These are phyloP conservation scores for Oostethus manadensis DNA, from an alignment of 2,113 vertebrate genomes.

Conservation along the genomic window DNA sequence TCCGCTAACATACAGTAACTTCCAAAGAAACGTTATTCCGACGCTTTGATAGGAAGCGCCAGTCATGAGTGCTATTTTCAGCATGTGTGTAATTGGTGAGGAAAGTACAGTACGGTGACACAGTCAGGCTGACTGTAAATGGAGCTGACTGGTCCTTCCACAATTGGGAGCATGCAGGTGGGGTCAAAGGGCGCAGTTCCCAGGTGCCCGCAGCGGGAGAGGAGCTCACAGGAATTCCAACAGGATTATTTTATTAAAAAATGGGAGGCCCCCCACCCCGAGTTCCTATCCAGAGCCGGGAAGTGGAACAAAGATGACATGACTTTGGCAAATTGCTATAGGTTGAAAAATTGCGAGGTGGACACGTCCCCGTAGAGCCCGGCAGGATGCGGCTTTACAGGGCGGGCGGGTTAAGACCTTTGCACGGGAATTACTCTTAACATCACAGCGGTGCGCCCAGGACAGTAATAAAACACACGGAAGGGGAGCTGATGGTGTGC, in stretches of 20 bases:
- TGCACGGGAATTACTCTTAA: neutral
- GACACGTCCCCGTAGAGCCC: conserved; percentile 33
- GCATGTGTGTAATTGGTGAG: neutral
- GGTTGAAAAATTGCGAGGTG: conserved; percentile 41
- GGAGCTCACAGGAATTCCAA: conserved; percentile 51
- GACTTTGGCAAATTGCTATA: conserved; percentile 24
- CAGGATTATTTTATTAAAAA: conserved; percentile 60
- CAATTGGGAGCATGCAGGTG: conserved; percentile 31
- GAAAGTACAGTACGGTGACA: neutral
- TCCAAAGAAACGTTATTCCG: too few relatives aligned
- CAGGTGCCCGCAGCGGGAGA: conserved; percentile 59
- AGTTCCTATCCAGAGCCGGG: conserved; percentile 28
- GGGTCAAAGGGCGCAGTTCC: conserved; percentile 42
- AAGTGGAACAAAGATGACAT: conserved; percentile 39
- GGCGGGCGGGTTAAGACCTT: neutral
- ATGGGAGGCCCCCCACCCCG: conserved; percentile 8
- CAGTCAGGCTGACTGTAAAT: conserved; percentile 1
- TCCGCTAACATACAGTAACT: too few relatives aligned
- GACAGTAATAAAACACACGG: conserved; percentile 3
- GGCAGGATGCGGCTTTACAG: conserved; percentile 31
- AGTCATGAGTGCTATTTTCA: neutral
- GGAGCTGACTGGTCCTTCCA: neutral
- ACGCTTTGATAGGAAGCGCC: too few relatives aligned
- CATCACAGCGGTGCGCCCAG: neutral
- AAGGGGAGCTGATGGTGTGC: neutral